Evolutionary conservation across 2,888 invertebrate genomes (phyloP), one percentile per base, ranked within the genome.

Genomic region (Gymnosoma rotundatum): DNA sequence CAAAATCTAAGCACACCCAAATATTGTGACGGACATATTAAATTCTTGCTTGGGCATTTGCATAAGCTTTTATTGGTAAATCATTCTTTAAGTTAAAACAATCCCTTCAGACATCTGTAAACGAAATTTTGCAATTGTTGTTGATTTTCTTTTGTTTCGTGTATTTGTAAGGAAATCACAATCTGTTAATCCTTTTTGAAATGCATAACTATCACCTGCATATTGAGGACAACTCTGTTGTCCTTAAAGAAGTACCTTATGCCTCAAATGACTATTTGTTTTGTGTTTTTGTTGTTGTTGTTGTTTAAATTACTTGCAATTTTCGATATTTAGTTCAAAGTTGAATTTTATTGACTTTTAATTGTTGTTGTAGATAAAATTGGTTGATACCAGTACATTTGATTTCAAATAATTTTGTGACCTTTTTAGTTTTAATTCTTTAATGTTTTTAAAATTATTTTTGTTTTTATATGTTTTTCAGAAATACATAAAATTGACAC

Each of bases 401-500:
- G 7, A 32, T 8, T 32, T 32, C 7, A 32, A 32, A 32, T 32
- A 32, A 7, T 32, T 32, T 32, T 32, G 6, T 7, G 6, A 8
- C 8, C 32, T 8, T 32, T 14, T 32, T 63, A 12, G 12, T 12
- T 0, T 10, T 12, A 1, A 12, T 42, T 1, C 14, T 14, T 18
- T 54, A 54, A 60, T 25, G 4, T 52, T 21, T 45, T 72, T 48
- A 21, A 54, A 5, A 32, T 32, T 1, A 7, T 32, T 32, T 56
- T 54, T 42, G 25, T 58, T 75, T 72, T 36, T 38, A 52, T 78
- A 16, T 54, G 58, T 61, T 73, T 86, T 86, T 16, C 84, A 92
- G 92, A 92, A 78, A 89, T 91, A 72, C 91, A 92, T 88, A 91
- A 90, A 88, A 90, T 92, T 66, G 92, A 92, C 87, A 88, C 92